Evolutionary conservation across 2,888 invertebrate genomes (phyloP).

Genomic region (Phania funesta): DNA sequence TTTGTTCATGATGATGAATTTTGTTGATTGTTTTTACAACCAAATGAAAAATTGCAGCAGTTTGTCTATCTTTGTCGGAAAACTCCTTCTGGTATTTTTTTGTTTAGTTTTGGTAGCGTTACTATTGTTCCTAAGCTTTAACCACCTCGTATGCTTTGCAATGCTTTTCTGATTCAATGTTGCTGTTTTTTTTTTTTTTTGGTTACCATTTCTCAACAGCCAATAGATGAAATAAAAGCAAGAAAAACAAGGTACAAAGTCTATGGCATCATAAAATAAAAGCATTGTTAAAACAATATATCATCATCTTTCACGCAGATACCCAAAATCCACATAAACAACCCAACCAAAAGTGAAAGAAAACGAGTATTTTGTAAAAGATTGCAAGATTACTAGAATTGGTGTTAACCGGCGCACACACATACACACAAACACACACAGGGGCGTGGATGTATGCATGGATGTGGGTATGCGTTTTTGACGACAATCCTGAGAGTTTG

Average conservation of each 20-base stretch:
- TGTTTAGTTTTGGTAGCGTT: conserved; percentile 18
- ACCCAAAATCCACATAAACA: conserved; percentile 46
- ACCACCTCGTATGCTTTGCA: not conserved
- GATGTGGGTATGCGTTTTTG: conserved; percentile 16
- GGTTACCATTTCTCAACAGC: conserved; percentile 15
- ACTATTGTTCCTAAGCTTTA: conserved; percentile 16
- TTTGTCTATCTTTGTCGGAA: conserved; percentile 47
- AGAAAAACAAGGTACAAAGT: conserved; percentile 36
- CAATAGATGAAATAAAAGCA: conserved; percentile 16
- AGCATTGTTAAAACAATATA: conserved; percentile 57
- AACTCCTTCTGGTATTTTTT: conserved; percentile 14
- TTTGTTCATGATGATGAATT: conserved; percentile 6
- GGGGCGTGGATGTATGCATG: not conserved
- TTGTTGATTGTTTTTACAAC: conserved; percentile 34
- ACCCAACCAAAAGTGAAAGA: not conserved
- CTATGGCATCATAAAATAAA: conserved; percentile 58
- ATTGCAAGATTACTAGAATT: conserved; percentile 23
- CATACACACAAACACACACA: not conserved
- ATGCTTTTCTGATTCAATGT: not conserved
- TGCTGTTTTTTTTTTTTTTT: too few relatives aligned
- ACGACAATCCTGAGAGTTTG: conserved; percentile 35
- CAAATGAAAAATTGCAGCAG: conserved; percentile 43
- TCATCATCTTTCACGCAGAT: conserved; percentile 61
- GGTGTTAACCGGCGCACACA: conserved; percentile 26
- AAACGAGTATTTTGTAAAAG: conserved; percentile 7